Percentiles rank a stretch among this genome's conserved stretches.
phyloP scores from a whole-genome alignment of 1,140 invertebrate genomes.

The Pachyrhynchus sulphureomaculatus region DNA sequence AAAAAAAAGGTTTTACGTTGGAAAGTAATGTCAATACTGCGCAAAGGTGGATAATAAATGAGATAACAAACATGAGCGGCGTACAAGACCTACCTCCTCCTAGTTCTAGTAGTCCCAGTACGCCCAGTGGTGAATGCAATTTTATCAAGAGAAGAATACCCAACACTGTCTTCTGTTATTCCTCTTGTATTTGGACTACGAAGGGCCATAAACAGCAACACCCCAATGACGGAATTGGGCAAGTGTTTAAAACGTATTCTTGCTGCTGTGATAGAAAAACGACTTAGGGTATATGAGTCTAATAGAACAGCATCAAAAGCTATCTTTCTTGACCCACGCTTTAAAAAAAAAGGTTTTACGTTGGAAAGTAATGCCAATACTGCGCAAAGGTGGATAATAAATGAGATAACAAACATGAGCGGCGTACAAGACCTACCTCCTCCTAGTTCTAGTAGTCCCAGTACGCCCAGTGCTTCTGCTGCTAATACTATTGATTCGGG shows the following conservation, averaged over 20 bases:
- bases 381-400: constrained; percentile 37
- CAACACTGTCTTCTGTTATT: constrained; percentile 38
- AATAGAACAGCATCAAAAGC: constrained; percentile 39
- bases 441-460: background rate
- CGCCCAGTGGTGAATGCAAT: constrained; percentile 14
- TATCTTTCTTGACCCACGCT: constrained; percentile 44
- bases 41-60: constrained; percentile 17
- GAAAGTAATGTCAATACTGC: constrained; percentile 43
- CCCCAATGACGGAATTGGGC: background rate
- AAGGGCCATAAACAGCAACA: constrained; percentile 24
- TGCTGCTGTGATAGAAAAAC: constrained; percentile 1
- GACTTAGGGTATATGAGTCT: constrained; percentile 35
- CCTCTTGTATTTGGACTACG: constrained; percentile 42
- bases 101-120: constrained; percentile 15
- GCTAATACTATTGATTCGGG: background rate
- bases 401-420: constrained; percentile 30
- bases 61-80: constrained; percentile 25
- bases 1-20: constrained; percentile 41
- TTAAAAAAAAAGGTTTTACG: constrained; percentile 44
- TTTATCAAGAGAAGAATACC: constrained; percentile 40
- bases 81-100: background rate
- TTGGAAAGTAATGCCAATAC: constrained; percentile 38
- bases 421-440: no score
- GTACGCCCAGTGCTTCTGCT: background rate
- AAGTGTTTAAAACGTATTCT: constrained; percentile 3